A percentile compares a stretch with the other conserved stretches of the same genome.
phyloP scores from a whole-genome alignment of 2,113 vertebrate species.

The Caracal caracal region DNA sequence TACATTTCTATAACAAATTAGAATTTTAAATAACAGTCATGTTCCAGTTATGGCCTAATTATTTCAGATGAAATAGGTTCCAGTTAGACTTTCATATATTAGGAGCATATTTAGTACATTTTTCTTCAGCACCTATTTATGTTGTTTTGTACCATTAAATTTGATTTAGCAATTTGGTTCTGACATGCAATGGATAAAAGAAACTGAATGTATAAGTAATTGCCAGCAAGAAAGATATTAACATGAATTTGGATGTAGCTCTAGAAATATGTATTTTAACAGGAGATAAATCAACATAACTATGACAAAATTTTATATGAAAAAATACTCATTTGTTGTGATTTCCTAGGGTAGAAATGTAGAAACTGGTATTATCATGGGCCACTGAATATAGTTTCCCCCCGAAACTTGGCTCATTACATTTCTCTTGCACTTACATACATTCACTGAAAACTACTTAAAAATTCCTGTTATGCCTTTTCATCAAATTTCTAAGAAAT shows the following conservation, averaged over 20 bases:
- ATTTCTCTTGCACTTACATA: background rate
- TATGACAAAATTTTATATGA: constrained; percentile 7
- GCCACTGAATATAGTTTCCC: background rate
- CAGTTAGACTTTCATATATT: background rate
- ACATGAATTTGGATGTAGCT: constrained; percentile 13
- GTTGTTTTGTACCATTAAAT: constrained; percentile 13
- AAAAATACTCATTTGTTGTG: background rate
- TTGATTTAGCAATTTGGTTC: constrained; percentile 48
- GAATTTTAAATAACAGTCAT: constrained; percentile 47
- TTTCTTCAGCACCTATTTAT: constrained; percentile 18
- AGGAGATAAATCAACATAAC: background rate
- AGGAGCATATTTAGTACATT: background rate
- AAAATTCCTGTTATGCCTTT: background rate
- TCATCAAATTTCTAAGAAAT: background rate
- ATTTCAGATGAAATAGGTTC: constrained; percentile 27
- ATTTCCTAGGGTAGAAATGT: background rate
- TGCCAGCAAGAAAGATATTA: constrained; percentile 42
- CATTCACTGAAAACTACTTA: background rate
- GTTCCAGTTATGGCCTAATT: background rate
- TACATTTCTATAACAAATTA: constrained; percentile 16
- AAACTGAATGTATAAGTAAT: constrained; percentile 41
- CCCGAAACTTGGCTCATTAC: background rate
- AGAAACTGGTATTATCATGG: background rate
- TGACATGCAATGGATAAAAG: constrained; percentile 22
- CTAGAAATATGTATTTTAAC: background rate